These are phyloP conservation scores for Temnothorax nylanderi DNA, from an alignment of 1,140 invertebrate species.

Conservation along the genomic window DNA sequence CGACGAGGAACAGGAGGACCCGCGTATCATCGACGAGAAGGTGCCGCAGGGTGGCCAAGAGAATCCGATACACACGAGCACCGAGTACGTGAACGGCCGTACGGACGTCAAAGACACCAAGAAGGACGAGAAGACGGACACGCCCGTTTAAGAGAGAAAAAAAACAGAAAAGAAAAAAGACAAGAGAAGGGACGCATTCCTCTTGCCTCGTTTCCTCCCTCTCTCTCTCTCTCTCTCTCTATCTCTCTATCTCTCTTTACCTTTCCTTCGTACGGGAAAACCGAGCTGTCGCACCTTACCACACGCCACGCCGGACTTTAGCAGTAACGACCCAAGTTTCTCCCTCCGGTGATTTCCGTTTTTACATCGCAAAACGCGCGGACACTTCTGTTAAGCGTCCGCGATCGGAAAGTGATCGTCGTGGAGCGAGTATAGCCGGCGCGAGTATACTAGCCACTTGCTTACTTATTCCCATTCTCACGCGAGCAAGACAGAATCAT, in stretches of 20 bases:
- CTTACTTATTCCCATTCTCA: background rate
- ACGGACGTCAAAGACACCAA: constrained; percentile 82
- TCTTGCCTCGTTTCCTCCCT: constrained; percentile 15
- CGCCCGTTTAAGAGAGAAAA: constrained; percentile 80
- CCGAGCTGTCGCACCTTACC: constrained; percentile 35
- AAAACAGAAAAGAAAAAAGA: background rate
- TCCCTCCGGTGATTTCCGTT: constrained; percentile 10
- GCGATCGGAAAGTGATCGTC: constrained; percentile 14
- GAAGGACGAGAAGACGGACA: constrained; percentile 84
- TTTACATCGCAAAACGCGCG: constrained; percentile 1
- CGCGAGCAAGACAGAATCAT: constrained; percentile 24
- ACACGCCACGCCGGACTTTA: background rate
- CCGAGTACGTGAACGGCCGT: constrained; percentile 83
- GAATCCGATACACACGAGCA: constrained; percentile 84
- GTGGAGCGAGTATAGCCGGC: background rate
- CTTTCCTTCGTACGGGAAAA: constrained; percentile 35
- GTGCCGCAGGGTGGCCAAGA: constrained; percentile 83
- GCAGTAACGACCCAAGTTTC: constrained; percentile 39
- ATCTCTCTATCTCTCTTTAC: background rate
- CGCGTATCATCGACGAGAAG: constrained; percentile 84
- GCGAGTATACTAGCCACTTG: constrained; percentile 34
- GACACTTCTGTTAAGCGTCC: constrained; percentile 3
- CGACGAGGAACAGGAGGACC: constrained; percentile 83
- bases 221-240: background rate
- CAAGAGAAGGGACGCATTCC: background rate